phyloP scores from a whole-genome alignment of 2,797 vertebrate species.

The Yasuhikotakia modesta region DNA sequence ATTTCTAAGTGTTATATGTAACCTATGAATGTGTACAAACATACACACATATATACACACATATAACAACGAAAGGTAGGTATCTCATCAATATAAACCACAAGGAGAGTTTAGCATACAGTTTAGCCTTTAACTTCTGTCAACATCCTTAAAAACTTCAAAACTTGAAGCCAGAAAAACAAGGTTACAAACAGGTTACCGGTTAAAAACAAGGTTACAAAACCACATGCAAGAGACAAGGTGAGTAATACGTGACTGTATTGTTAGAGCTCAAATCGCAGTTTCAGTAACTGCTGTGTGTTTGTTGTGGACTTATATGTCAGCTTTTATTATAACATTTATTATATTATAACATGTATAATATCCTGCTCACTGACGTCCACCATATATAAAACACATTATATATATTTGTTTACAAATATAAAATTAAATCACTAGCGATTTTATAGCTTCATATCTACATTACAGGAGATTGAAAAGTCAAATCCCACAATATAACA shows the following conservation, averaged over 20 bases:
- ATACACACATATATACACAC: too few species aligned
- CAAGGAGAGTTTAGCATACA: background rate
- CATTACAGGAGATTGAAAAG: too few species aligned
- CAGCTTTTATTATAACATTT: background rate
- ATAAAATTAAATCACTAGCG: too few species aligned
- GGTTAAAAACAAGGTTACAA: background rate
- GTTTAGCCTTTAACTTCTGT: background rate
- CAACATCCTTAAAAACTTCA: background rate
- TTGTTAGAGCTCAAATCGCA: background rate
- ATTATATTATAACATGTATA: background rate
- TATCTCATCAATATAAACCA: too few species aligned
- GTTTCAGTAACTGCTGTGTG: background rate
- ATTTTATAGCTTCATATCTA: too few species aligned
- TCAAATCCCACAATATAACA: too few species aligned
- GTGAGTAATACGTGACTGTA: background rate
- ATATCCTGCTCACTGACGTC: background rate
- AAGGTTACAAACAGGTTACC: background rate
- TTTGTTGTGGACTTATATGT: conserved; percentile 8
- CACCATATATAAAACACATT: background rate
- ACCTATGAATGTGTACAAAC: too few species aligned
- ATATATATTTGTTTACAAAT: background rate
- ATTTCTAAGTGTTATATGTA: too few species aligned
- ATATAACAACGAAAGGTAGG: too few species aligned
- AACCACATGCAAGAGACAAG: background rate
- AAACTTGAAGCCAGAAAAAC: background rate